Evolutionary conservation across 1,140 invertebrate species (phyloP).

Genomic region (Homalodisca vitripennis): DNA sequence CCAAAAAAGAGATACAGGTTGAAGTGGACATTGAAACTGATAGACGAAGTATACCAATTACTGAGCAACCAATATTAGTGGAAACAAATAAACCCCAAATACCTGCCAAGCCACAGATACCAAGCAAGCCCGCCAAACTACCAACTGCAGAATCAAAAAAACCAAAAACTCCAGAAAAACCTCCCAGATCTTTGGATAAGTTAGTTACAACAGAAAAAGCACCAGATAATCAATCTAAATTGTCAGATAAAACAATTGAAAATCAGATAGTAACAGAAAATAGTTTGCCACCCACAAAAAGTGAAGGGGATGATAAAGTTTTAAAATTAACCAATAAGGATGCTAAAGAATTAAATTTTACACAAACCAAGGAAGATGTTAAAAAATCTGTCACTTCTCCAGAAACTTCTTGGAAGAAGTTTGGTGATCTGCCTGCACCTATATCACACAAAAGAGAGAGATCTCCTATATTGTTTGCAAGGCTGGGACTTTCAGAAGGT

Average conservation of each 20-base stretch:
- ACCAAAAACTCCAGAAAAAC: constrained; percentile 16
- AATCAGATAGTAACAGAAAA: too few species aligned
- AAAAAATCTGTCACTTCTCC: constrained; percentile 54
- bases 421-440: constrained; percentile 39
- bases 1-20: constrained; percentile 14
- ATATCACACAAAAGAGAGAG: constrained; percentile 54
- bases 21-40: constrained; percentile 17
- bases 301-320: constrained; percentile 38
- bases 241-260: too few species aligned
- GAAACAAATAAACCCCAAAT: constrained; percentile 1
- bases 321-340: constrained; percentile 39
- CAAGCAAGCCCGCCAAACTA: too few species aligned
- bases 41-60: neutral
- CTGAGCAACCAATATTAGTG: neutral
- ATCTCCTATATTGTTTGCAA: constrained; percentile 73
- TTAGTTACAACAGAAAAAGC: neutral
- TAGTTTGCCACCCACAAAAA: too few species aligned
- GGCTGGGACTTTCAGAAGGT: constrained; percentile 77
- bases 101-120: neutral
- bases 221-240: too few species aligned
- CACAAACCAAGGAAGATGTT: constrained; percentile 12
- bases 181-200: constrained; percentile 2
- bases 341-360: constrained; percentile 1
- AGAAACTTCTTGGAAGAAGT: constrained; percentile 56
- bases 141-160: too few species aligned